Conservation (phyloP, 2,888 invertebrate species). For the Scaeva pyrastri region DNA sequence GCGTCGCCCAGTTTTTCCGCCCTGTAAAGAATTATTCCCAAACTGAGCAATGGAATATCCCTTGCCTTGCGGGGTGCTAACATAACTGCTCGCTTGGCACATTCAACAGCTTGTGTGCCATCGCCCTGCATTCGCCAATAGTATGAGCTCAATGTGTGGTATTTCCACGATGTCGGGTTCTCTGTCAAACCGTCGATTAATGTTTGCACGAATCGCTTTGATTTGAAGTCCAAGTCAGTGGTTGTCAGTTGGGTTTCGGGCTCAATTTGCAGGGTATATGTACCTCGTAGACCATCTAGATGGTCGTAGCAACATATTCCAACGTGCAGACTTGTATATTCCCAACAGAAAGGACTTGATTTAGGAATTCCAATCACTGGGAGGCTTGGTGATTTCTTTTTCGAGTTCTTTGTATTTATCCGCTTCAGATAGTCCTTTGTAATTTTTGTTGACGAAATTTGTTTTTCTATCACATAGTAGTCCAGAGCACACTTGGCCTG, state of each 20-base stretch:
- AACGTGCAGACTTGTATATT: conserved; percentile 77
- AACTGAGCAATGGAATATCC: conserved; percentile 82
- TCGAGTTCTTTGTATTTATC: conserved; percentile 79
- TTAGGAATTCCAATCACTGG: conserved; percentile 47
- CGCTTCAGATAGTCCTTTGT: conserved; percentile 81
- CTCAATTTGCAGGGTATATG: conserved; percentile 79
- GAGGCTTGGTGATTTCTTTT: conserved; percentile 74
- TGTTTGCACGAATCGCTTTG: conserved; percentile 61
- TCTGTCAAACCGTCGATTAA: conserved; percentile 78
- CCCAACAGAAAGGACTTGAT: conserved; percentile 78
- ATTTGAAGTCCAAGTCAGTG: conserved; percentile 77
- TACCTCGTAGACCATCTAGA: conserved; percentile 79
- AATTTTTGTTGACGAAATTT: conserved; percentile 79
- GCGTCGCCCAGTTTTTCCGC: conserved; percentile 81
- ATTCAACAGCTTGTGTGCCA: conserved; percentile 81
- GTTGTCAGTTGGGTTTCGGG: conserved; percentile 79
- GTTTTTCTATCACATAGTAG: conserved; percentile 80
- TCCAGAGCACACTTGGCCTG: conserved; percentile 82
- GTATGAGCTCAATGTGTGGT: conserved; percentile 82
- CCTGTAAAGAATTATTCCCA: conserved; percentile 82
- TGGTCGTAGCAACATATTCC: conserved; percentile 81
- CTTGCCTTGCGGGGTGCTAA: conserved; percentile 80
- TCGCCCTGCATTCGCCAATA: conserved; percentile 83
- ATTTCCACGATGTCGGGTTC: conserved; percentile 81
- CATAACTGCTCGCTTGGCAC: conserved; percentile 81